Base-by-base conservation (phyloP, 2,888 invertebrate species). In the Lasius fuliginosus region DNA sequence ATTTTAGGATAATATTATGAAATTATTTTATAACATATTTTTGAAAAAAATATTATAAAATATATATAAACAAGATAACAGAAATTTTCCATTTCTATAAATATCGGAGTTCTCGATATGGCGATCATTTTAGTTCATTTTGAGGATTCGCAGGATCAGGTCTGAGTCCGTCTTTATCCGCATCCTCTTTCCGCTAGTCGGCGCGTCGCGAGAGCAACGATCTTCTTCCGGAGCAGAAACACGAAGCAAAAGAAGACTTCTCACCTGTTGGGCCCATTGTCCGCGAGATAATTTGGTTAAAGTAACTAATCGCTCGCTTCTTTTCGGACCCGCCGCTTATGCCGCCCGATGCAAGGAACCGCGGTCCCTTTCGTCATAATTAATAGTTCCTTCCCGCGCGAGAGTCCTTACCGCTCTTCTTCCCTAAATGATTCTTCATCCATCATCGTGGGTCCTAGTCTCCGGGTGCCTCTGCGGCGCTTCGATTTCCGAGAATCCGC, bases 261-360 rank as follows among this genome's bases (percentile, higher is more conserved):
- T 92, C 92, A 93, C 93, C 92, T 92, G 93, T 91, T 92, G 90
- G 92, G 90, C 88, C 86, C 90, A 94, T 94, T 94, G 94, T 94
- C 92, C 92, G 91, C 92, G 90, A 92, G 94, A 94, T 94, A 94
- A 94, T 95, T 95, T 93, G 92, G 94, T 94, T 94, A 94, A 94
- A 94, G 94, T 94, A 94, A 94, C 94, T 95, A 95, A 95, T 95
- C 94, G 94, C 75, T 93, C 93, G 92, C 93, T 88, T 90, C 94
- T 93, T 94, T 95, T 93, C 88, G 92, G 93, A 90, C 89, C 90
- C 84, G 93, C 93, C 94, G 93, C 94, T 89, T 89, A 89, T 91
- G 90, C 90, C 90, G 90, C 87, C 86, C 88, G 88, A 84, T 85
- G 86, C 88, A 87, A 53, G n/a, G 87, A 89, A 84, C 90, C 93